These are phyloP conservation scores for Chloropsis cyanopogon DNA, from an alignment of 2,113 vertebrate genomes.

Conservation along the genomic window DNA sequence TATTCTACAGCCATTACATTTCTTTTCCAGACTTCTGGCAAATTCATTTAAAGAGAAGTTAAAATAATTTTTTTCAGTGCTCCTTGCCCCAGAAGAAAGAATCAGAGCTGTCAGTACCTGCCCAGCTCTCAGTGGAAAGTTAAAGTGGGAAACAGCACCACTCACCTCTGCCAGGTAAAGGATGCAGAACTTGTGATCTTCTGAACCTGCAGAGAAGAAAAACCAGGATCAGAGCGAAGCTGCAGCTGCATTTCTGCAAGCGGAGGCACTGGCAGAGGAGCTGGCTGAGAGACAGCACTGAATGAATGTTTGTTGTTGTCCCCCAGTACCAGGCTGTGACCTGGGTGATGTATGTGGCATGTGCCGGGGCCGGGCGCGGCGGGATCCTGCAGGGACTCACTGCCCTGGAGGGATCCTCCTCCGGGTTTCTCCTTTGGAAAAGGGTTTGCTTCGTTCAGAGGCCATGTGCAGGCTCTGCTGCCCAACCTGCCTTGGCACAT, in stretches of 20 bases:
- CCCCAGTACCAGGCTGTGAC: constrained; percentile 46
- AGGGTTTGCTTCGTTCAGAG: background rate
- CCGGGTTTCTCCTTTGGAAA: background rate
- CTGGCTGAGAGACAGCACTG: background rate
- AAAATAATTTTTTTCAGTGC: background rate
- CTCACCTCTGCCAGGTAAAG: constrained; percentile 84
- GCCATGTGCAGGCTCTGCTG: background rate
- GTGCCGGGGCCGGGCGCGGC: background rate
- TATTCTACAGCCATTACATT: rapidly evolving
- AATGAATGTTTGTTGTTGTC: constrained; percentile 13
- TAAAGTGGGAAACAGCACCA: background rate
- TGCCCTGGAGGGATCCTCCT: background rate
- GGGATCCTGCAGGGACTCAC: background rate
- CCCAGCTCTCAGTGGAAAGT: background rate
- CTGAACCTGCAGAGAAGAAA: constrained; percentile 67
- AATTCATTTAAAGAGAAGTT: background rate
- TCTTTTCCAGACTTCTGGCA: background rate
- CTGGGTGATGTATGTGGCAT: background rate
- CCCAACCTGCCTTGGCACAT: rapidly evolving
- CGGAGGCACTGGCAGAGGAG: background rate
- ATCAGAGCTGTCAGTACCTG: background rate
- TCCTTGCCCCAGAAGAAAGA: background rate
- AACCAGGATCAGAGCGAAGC: background rate
- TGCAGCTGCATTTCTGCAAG: background rate
- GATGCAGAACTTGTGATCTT: constrained; percentile 84